Conservation (phyloP, 1,140 invertebrate genomes). For the Apis dorsata region DNA sequence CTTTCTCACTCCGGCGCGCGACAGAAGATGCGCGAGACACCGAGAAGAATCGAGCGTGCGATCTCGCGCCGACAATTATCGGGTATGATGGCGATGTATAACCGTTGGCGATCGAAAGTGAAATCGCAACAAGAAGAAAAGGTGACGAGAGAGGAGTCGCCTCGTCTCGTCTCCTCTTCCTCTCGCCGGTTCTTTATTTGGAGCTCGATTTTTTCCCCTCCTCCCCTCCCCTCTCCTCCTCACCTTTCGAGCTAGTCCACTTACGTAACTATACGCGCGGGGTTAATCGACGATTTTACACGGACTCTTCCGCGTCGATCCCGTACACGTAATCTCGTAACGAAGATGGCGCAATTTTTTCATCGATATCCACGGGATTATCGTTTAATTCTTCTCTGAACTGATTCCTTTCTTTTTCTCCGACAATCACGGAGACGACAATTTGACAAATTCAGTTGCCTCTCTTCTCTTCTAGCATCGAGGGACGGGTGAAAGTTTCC, state of each 20-base stretch:
- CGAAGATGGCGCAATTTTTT: neutral
- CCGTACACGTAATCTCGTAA: neutral
- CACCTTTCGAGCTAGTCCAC: neutral
- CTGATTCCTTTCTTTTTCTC: too few relatives aligned
- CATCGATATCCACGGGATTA: neutral
- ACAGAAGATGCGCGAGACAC: too few relatives aligned
- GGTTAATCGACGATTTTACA: constrained; percentile 12
- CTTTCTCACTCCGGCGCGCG: too few relatives aligned
- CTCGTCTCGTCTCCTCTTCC: neutral
- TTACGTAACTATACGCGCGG: neutral
- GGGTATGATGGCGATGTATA: neutral
- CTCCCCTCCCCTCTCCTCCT: too few relatives aligned
- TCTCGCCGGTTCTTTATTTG: constrained; percentile 45
- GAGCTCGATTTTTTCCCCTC: constrained; percentile 5
- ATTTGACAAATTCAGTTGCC: too few relatives aligned
- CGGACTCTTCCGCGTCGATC: constrained; percentile 33
- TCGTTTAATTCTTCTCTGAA: too few relatives aligned
- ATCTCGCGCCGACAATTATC: neutral
- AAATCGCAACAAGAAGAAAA: constrained; percentile 56
- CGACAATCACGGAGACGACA: too few relatives aligned
- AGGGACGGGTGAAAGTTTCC: too few relatives aligned
- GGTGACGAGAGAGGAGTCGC: constrained; percentile 27
- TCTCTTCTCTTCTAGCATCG: too few relatives aligned
- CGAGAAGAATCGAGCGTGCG: neutral
- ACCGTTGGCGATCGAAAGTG: constrained; percentile 58